A percentile compares a stretch with the other conserved stretches of the same genome.
These are phyloP conservation scores for Plagiodera versicolora DNA, from an alignment of 2,888 invertebrate genomes.

Conservation along the genomic window DNA sequence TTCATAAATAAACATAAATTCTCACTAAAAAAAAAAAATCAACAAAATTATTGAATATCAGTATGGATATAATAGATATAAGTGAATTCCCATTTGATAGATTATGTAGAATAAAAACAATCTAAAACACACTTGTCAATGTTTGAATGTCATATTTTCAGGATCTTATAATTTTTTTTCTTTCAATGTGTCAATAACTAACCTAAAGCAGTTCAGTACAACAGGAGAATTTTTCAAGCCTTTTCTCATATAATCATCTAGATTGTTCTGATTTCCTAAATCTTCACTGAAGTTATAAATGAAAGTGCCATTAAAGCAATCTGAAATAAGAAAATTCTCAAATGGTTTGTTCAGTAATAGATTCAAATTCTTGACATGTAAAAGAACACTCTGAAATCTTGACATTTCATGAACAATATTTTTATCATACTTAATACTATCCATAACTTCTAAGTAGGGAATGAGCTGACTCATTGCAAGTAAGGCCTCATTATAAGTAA, in stretches of 20 bases:
- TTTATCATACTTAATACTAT: slow-evolving; percentile 60
- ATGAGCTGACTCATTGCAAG: slow-evolving; percentile 62
- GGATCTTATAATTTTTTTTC: not conserved
- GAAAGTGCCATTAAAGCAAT: slow-evolving; percentile 74
- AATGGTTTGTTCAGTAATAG: slow-evolving; percentile 64
- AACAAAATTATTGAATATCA: too few relatives aligned
- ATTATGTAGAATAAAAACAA: too few relatives aligned
- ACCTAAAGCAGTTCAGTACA: slow-evolving; percentile 19
- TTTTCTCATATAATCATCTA: slow-evolving; percentile 35
- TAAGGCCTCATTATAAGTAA: slow-evolving; percentile 62
- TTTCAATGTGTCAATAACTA: slow-evolving; percentile 18
- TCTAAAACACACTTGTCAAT: too few relatives aligned
- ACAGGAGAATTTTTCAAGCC: slow-evolving; percentile 27
- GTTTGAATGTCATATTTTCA: too few relatives aligned
- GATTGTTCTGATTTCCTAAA: slow-evolving; percentile 54
- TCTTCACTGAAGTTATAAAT: slow-evolving; percentile 71
- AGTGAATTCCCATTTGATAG: too few relatives aligned
- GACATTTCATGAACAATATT: slow-evolving; percentile 65
- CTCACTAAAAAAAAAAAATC: too few relatives aligned
- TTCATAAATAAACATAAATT: too few relatives aligned
- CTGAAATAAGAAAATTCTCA: slow-evolving; percentile 60
- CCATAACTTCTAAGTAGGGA: slow-evolving; percentile 61
- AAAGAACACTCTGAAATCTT: slow-evolving; percentile 67
- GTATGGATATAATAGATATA: too few relatives aligned
- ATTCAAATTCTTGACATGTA: slow-evolving; percentile 65